Percentiles rank a stretch among this genome's conserved stretches.
Conservation (phyloP, 2,113 vertebrate genomes). For the Antidorcas marsupialis region DNA sequence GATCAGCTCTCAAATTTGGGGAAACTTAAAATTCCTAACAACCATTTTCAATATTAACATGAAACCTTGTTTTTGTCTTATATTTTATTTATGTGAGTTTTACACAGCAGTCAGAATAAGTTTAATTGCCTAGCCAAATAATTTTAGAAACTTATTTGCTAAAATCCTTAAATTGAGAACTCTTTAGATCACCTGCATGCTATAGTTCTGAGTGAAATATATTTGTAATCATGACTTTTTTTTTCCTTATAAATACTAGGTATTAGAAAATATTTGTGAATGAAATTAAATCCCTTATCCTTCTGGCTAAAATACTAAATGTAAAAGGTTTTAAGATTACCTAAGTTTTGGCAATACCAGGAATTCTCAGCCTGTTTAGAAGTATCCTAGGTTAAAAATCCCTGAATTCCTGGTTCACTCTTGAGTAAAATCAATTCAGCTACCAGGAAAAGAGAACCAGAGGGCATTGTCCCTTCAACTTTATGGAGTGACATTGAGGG, state of each 20-base stretch:
- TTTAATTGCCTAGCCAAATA: not conserved
- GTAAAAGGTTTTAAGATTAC: not conserved
- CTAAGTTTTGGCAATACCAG: constrained; percentile 28
- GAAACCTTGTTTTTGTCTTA: not conserved
- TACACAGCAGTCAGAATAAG: not conserved
- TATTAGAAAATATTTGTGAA: not conserved
- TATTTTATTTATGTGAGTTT: not conserved
- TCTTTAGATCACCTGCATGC: not conserved
- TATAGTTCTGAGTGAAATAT: not conserved
- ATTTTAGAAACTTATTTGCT: not conserved
- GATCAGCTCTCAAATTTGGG: not conserved
- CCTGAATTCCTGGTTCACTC: constrained; percentile 3
- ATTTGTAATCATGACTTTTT: not conserved
- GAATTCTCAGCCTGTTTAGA: constrained; percentile 70
- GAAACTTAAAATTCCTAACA: not conserved
- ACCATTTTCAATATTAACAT: not conserved
- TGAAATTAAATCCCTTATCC: not conserved
- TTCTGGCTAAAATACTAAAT: constrained; percentile 27
- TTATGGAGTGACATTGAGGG: not conserved
- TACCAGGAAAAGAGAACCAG: not conserved
- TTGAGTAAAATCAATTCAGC: not conserved
- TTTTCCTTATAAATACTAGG: constrained; percentile 33
- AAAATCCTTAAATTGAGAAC: not conserved
- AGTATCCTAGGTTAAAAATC: not conserved
- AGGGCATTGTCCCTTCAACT: not conserved